Base-by-base conservation (phyloP, 2,113 vertebrate genomes). In the Channa maculata region DNA sequence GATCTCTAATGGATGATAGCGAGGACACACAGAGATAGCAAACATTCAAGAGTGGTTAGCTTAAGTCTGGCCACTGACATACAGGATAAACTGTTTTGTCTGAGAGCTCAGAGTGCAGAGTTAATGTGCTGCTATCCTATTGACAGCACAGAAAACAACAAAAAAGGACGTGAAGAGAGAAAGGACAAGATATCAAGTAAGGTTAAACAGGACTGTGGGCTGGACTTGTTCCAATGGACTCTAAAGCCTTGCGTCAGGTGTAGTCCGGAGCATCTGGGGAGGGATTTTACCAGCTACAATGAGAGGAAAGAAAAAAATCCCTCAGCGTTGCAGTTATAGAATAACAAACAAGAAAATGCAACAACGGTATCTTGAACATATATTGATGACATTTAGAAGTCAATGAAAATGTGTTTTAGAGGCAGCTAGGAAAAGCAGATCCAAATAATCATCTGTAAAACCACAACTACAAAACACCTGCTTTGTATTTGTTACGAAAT, bases 171-270 rank as follows among this genome's bases (percentile, higher is more conserved):
- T 3, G 10, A 13, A 1, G 43, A 10, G 15, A 50, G 43, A 37
- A 45, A 53, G 14, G 37, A 51, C 2, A 12, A 44, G 5, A 11
- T 52, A 36, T 64, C 33, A 75, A 1, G 14, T 6, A 1, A 8
- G 13, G 34, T 15, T 65, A 2, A 77, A 62, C 6, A 34, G 65
- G 38, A 14, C 60, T 33, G 45, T 2, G 46, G 51, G 46, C 64
- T 48, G 84, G 68, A 82, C 33, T 11, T 2, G 65, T 60, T 82
- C 83, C 79, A 86, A 13, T 0, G 8, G 43, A 59, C 65, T 41
- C 79, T 92, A 93, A 75, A 93, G 88, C 75, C 83, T 92, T 57
- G 92, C 80, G 0, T 79, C 80, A 75, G 88, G 88, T 67, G 79
- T 33, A 5, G 78, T 46, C 7, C 78, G 80, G 48, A 87, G 78